phyloP scores from a whole-genome alignment of 2,888 invertebrate species.

The Deroplatys truncata region DNA sequence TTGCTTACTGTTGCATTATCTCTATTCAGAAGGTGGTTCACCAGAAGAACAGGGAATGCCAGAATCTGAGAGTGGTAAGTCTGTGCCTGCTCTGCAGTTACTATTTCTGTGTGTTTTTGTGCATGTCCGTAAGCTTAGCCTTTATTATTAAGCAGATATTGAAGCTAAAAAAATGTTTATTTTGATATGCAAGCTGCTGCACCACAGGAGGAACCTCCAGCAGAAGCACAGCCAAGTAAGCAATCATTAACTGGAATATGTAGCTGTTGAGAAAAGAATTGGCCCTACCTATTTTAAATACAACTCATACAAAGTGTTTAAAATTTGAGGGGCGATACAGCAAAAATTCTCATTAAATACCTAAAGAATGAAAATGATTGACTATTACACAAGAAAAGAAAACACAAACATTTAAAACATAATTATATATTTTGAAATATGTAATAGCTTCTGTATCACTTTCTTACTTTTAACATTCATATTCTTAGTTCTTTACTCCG shows the following conservation, averaged over 20 bases:
- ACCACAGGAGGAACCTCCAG: not conserved
- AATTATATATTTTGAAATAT: too few relatives aligned
- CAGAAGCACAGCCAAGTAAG: slow-evolving; percentile 23
- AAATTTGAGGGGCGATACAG: too few relatives aligned
- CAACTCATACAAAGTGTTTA: not conserved
- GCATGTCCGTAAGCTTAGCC: not conserved
- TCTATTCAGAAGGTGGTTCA: slow-evolving; percentile 23
- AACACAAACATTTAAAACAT: too few relatives aligned
- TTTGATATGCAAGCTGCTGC: slow-evolving; percentile 18
- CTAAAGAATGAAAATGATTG: too few relatives aligned
- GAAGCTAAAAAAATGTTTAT: slow-evolving; percentile 1
- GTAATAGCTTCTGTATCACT: too few relatives aligned
- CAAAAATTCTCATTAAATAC: too few relatives aligned
- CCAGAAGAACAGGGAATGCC: slow-evolving; percentile 21
- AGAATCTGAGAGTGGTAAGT: slow-evolving; percentile 26
- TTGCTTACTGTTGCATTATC: slow-evolving; percentile 27
- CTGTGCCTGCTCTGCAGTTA: not conserved
- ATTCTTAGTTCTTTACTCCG: too few relatives aligned
- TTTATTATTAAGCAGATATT: not conserved
- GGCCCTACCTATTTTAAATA: not conserved
- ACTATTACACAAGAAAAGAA: too few relatives aligned
- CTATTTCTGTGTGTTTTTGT: not conserved
- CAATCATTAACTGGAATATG: not conserved
- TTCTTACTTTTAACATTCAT: too few relatives aligned
- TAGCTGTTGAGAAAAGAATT: not conserved